Conservation (phyloP, 2,113 vertebrate species). For the Ageneiosus marmoratus region DNA sequence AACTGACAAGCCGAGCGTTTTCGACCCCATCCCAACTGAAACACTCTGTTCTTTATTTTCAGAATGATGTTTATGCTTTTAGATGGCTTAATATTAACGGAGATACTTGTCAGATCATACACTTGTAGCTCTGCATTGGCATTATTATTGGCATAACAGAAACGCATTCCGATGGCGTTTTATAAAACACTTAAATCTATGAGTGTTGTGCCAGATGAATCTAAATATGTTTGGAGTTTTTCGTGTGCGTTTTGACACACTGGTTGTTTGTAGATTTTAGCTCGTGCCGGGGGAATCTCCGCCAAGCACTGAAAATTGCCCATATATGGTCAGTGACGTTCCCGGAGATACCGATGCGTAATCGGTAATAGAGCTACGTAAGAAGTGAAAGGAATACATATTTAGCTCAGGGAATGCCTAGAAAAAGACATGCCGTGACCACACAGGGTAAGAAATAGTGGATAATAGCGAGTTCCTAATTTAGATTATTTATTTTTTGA, state of each 20-base stretch:
- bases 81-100: background rate
- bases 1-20: constrained; percentile 19
- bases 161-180: too few species aligned
- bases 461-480: background rate
- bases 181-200: too few species aligned
- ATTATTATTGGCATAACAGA: too few species aligned
- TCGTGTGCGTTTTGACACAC: background rate
- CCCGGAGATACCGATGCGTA: constrained; percentile 51
- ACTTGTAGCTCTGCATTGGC: background rate
- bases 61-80: background rate
- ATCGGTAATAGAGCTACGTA: constrained; percentile 33
- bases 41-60: too few species aligned
- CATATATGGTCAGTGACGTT: constrained; percentile 55
- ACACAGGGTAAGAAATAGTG: background rate
- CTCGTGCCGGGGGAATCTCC: background rate
- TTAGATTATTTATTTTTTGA: background rate
- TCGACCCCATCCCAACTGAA: background rate
- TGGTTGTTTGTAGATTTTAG: background rate
- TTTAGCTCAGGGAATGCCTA: constrained; percentile 38
- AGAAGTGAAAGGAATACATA: constrained; percentile 26
- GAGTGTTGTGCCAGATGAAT: background rate
- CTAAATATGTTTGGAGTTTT: background rate
- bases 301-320: constrained; percentile 27
- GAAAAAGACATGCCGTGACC: background rate
- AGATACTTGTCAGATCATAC: too few species aligned